Percentiles rank a stretch among this genome's conserved stretches.
phyloP scores from a whole-genome alignment of 2,797 vertebrate genomes.

The Danio albolineatus region DNA sequence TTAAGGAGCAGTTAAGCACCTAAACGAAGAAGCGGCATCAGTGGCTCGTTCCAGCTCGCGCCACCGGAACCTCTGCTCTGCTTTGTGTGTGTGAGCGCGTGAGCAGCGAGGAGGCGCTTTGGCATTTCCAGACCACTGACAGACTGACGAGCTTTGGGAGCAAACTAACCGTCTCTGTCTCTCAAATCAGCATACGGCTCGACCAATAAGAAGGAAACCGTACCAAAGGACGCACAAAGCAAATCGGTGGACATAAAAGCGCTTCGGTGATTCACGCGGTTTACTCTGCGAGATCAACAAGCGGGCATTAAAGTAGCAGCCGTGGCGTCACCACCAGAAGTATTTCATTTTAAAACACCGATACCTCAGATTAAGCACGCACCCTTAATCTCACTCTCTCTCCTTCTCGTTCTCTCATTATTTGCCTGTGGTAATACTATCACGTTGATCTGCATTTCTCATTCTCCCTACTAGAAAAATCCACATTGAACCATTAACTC shows the following conservation, averaged over 20 bases:
- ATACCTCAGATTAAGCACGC: slow-evolving; percentile 35
- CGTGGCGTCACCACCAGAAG: slow-evolving; percentile 10
- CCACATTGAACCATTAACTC: neutral
- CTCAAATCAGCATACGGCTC: slow-evolving; percentile 63
- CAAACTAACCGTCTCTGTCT: slow-evolving; percentile 59
- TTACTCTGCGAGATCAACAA: slow-evolving; percentile 59
- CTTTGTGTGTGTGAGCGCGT: slow-evolving; percentile 59
- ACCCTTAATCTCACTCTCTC: slow-evolving; percentile 16
- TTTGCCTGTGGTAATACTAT: slow-evolving; percentile 39
- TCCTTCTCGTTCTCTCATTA: neutral
- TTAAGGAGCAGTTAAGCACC: slow-evolving; percentile 40
- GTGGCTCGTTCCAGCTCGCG: slow-evolving; percentile 60
- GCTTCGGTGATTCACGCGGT: slow-evolving; percentile 55
- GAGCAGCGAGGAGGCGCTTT: slow-evolving; percentile 59
- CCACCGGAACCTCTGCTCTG: slow-evolving; percentile 59
- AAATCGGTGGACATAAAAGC: slow-evolving; percentile 48
- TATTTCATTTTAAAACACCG: slow-evolving; percentile 28
- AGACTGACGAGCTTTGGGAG: slow-evolving; percentile 57
- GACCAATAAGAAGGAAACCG: slow-evolving; percentile 63
- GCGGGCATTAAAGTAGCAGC: slow-evolving; percentile 36
- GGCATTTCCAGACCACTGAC: slow-evolving; percentile 61
- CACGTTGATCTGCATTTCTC: slow-evolving; percentile 39
- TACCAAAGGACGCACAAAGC: slow-evolving; percentile 66
- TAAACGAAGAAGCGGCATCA: slow-evolving; percentile 56
- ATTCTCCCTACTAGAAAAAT: neutral